Percentiles rank a stretch among this genome's conserved stretches.
phyloP scores from a whole-genome alignment of 2,888 invertebrate species.

The Sminthurinus aureus region DNA sequence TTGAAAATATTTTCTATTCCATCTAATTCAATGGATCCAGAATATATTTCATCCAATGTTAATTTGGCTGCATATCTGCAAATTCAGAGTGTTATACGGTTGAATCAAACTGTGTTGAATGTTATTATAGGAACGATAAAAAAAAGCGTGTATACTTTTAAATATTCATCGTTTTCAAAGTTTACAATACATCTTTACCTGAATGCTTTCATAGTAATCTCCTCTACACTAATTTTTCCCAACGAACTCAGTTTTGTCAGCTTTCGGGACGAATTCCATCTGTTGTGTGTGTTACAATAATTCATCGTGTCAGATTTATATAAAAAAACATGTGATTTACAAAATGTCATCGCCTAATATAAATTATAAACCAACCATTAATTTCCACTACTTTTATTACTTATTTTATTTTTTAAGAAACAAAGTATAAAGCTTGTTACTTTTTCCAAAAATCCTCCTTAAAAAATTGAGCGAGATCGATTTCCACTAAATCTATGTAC shows the following conservation, averaged over 20 bases:
- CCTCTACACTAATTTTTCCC: slow-evolving; percentile 46
- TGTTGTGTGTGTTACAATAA: too few species aligned
- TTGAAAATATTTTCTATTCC: slow-evolving; percentile 23
- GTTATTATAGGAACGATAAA: too few species aligned
- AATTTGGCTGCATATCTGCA: slow-evolving; percentile 64
- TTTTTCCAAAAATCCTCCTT: slow-evolving; percentile 41
- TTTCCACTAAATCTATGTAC: slow-evolving; percentile 48
- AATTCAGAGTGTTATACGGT: too few species aligned
- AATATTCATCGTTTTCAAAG: not conserved
- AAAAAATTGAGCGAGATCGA: slow-evolving; percentile 52
- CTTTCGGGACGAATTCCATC: slow-evolving; percentile 27
- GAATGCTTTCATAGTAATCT: slow-evolving; percentile 54
- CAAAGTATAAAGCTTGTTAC: too few species aligned
- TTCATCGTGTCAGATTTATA: too few species aligned
- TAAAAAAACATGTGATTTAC: too few species aligned
- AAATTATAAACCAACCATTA: too few species aligned
- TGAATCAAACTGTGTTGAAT: too few species aligned
- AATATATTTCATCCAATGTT: slow-evolving; percentile 64
- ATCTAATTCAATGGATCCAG: slow-evolving; percentile 10
- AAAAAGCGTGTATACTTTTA: not conserved
- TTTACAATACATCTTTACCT: slow-evolving; percentile 44
- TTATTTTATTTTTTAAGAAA: too few species aligned
- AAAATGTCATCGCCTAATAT: too few species aligned
- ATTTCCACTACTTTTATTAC: too few species aligned
- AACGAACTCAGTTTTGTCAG: slow-evolving; percentile 36